phyloP scores from a whole-genome alignment of 2,888 invertebrate genomes.

The Bruchidius siliquastri region DNA sequence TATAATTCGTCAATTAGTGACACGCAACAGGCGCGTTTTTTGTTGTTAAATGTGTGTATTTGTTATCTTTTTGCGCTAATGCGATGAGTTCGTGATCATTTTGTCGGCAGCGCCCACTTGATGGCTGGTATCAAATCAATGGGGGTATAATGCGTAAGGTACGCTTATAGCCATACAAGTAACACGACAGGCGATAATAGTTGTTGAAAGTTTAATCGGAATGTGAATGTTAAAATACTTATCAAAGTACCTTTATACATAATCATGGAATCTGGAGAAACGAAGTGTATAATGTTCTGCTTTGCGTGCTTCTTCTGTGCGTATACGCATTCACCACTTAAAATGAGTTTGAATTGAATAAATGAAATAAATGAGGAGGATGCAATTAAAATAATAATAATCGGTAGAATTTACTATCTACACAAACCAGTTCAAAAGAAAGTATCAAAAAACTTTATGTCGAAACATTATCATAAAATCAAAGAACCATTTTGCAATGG shows the following conservation, averaged over 20 bases:
- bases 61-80: not conserved
- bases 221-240: not conserved
- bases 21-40: conserved; percentile 5
- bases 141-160: not conserved
- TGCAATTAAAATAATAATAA: no score
- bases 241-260: not conserved
- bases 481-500: no score
- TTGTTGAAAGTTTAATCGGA: not conserved
- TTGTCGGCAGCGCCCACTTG: not conserved
- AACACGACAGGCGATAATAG: not conserved
- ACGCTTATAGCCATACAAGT: not conserved
- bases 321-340: no score
- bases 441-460: no score
- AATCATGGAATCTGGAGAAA: no score
- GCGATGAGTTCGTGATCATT: not conserved
- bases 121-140: not conserved
- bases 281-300: no score
- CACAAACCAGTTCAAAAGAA: no score
- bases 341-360: no score
- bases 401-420: no score
- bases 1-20: conserved; percentile 10
- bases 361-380: no score
- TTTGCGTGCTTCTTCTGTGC: no score
- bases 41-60: not conserved
- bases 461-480: no score